These are phyloP conservation scores for Denticeps clupeoides DNA, from an alignment of 2,797 vertebrate genomes.

Conservation along the genomic window DNA sequence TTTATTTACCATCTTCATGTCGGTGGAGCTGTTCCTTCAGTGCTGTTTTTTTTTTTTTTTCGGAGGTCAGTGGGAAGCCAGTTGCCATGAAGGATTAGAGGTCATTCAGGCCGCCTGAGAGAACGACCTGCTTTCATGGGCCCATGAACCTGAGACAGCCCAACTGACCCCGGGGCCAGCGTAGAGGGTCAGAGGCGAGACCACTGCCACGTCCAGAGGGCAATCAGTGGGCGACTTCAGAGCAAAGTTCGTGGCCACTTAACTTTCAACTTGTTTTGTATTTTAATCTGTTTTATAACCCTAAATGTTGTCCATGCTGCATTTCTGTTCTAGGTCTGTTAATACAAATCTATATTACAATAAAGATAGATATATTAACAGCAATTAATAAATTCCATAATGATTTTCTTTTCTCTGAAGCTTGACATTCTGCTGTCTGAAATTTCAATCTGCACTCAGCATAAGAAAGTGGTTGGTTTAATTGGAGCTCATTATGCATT, in stretches of 20 bases:
- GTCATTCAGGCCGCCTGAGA: conserved; percentile 14
- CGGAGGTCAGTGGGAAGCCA: conserved; percentile 18
- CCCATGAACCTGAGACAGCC: conserved; percentile 30
- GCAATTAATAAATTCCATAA: too few species aligned
- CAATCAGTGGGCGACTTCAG: background rate
- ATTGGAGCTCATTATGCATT: conserved; percentile 50
- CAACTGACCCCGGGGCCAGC: too few species aligned
- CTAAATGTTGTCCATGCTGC: too few species aligned
- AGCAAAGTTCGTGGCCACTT: too few species aligned
- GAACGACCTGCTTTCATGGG: conserved; percentile 30
- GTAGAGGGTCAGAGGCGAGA: conserved; percentile 15
- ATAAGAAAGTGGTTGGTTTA: conserved; percentile 30
- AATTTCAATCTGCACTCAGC: conserved; percentile 19
- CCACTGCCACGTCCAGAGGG: background rate
- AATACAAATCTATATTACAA: too few species aligned
- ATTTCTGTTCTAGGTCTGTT: too few species aligned
- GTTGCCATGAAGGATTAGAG: conserved; percentile 25
- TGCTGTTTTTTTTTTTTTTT: conserved; percentile 1
- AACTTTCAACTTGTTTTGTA: too few species aligned
- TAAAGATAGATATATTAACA: too few species aligned
- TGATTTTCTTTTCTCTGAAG: too few species aligned
- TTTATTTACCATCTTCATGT: too few species aligned
- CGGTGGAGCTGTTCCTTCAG: too few species aligned
- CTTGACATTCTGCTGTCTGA: conserved; percentile 17
- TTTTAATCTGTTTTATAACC: too few species aligned